These are phyloP conservation scores for Hippocampus barbouri DNA, from an alignment of 2,113 vertebrate species.

Conservation along the genomic window DNA sequence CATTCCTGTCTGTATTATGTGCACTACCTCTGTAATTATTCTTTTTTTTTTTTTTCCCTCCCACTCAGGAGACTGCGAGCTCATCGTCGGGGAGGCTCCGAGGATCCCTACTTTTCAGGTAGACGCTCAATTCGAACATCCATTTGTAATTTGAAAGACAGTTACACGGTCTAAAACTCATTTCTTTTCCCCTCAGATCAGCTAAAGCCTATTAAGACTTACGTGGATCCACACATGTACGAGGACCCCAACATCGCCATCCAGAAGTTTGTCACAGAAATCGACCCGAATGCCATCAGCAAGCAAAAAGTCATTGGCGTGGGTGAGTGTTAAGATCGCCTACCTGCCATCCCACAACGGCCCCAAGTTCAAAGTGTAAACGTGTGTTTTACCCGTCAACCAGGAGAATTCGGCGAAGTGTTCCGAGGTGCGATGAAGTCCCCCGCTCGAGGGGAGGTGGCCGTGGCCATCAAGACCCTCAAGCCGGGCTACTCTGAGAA, in stretches of 20 bases:
- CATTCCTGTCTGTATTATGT: background rate
- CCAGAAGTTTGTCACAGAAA: slow-evolving; percentile 94
- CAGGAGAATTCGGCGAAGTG: slow-evolving; percentile 96
- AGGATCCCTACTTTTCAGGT: slow-evolving; percentile 90
- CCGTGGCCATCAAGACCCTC: slow-evolving; percentile 91
- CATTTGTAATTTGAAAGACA: background rate
- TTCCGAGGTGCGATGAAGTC: slow-evolving; percentile 84
- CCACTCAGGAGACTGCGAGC: slow-evolving; percentile 73
- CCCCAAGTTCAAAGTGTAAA: background rate
- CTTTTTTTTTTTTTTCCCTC: slow-evolving; percentile 23
- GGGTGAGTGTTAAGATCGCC: slow-evolving; percentile 67
- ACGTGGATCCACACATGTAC: slow-evolving; percentile 94
- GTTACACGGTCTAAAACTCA: background rate
- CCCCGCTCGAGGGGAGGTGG: slow-evolving; percentile 75
- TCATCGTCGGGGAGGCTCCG: slow-evolving; percentile 74
- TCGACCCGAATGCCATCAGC: slow-evolving; percentile 77
- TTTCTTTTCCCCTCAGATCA: slow-evolving; percentile 73
- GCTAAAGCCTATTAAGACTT: slow-evolving; percentile 90
- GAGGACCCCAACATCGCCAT: slow-evolving; percentile 95
- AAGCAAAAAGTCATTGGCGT: slow-evolving; percentile 95
- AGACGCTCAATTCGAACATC: slow-evolving; percentile 19
- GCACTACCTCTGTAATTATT: slow-evolving; percentile 27
- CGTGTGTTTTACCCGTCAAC: background rate
- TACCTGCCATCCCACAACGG: background rate
- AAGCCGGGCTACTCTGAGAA: slow-evolving; percentile 93